Evolutionary conservation across 2,888 invertebrate species (phyloP).

Genomic region (Encarsia formosa): DNA sequence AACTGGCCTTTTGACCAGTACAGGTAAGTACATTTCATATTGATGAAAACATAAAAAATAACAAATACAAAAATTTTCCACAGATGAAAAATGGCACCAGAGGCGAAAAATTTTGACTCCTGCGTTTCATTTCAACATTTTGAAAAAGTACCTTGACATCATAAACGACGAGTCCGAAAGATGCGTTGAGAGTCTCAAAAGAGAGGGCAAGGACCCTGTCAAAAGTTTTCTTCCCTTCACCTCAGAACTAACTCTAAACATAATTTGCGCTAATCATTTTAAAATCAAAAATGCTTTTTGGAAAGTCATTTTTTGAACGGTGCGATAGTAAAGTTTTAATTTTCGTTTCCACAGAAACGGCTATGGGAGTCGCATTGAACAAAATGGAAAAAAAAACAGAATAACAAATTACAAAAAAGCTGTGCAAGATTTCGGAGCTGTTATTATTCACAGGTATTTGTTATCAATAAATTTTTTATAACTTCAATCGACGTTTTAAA

Average conservation of each 20-base stretch:
- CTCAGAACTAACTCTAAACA: slow-evolving; percentile 23
- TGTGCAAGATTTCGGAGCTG: slow-evolving; percentile 52
- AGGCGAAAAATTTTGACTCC: slow-evolving; percentile 25
- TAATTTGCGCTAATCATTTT: slow-evolving; percentile 25
- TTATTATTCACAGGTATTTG: slow-evolving; percentile 34
- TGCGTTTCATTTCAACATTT: slow-evolving; percentile 22
- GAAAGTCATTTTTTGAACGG: neutral
- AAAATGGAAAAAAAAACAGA: slow-evolving; percentile 45
- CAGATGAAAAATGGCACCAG: slow-evolving; percentile 22
- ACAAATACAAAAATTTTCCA: no score
- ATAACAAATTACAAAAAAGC: slow-evolving; percentile 57
- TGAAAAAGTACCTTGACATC: slow-evolving; percentile 22
- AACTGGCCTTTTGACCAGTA: slow-evolving; percentile 27
- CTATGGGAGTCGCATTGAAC: slow-evolving; percentile 15
- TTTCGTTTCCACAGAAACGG: slow-evolving; percentile 11
- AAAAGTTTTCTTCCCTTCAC: slow-evolving; percentile 10
- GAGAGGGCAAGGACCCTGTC: slow-evolving; percentile 11
- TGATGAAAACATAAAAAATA: no score
- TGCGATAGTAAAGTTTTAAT: neutral
- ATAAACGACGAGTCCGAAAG: slow-evolving; percentile 15
- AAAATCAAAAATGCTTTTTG: neutral
- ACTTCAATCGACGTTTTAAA: neutral
- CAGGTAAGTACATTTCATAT: no score
- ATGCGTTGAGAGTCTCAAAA: slow-evolving; percentile 11
- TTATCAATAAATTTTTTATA: neutral